These are phyloP conservation scores for Riparia riparia DNA, from an alignment of 2,113 vertebrate species.

Conservation along the genomic window DNA sequence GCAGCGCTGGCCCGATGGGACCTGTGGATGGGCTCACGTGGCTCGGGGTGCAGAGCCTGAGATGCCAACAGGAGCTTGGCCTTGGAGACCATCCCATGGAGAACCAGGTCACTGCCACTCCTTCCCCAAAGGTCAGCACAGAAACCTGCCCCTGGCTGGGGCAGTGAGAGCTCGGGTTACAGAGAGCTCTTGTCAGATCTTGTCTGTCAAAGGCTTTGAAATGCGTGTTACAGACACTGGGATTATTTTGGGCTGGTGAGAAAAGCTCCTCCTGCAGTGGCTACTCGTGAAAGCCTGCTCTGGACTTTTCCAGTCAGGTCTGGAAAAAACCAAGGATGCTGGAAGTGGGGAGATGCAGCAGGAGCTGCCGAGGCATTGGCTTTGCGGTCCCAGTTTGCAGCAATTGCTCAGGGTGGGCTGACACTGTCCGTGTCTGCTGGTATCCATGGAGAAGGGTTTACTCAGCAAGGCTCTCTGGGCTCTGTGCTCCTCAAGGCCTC, in stretches of 20 bases:
- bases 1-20: neutral
- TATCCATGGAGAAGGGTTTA: neutral
- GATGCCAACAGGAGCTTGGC: neutral
- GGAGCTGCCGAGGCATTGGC: neutral
- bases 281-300: neutral
- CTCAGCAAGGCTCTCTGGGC: neutral
- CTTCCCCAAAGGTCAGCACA: neutral
- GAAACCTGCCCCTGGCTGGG: neutral
- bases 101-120: neutral
- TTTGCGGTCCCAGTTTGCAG: neutral
- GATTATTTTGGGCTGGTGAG: neutral
- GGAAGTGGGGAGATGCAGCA: neutral
- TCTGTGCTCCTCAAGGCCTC: neutral
- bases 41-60: neutral
- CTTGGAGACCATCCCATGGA: neutral
- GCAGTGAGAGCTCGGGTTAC: neutral
- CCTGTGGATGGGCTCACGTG: neutral
- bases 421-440: fast-evolving
- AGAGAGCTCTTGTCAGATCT: neutral
- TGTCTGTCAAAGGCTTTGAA: neutral
- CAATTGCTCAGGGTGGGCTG: neutral
- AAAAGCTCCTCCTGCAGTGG: neutral
- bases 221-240: neutral
- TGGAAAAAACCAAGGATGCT: neutral
- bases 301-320: neutral